Evolutionary conservation across 2,888 invertebrate species (phyloP).

Genomic region (Malthinus seriepunctatus): DNA sequence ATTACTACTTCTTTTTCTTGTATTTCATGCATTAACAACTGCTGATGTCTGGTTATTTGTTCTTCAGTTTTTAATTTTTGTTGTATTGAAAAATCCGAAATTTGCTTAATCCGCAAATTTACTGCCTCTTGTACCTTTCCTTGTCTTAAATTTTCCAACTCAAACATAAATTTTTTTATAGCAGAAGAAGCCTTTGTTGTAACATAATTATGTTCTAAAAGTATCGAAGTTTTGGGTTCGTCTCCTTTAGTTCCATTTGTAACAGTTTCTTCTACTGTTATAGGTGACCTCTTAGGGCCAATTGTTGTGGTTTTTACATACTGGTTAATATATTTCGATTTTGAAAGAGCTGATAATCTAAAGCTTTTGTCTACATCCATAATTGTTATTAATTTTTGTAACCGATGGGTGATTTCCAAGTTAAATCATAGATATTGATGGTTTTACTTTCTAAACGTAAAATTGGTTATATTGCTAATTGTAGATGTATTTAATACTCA

Average conservation of each 20-base stretch:
- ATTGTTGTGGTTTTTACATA: constrained; percentile 59
- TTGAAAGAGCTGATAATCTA: constrained; percentile 63
- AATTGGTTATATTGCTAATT: too few relatives aligned
- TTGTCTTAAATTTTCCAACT: constrained; percentile 42
- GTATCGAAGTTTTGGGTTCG: not conserved
- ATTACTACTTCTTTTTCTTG: constrained; percentile 57
- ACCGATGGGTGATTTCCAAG: too few relatives aligned
- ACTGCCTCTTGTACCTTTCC: constrained; percentile 47
- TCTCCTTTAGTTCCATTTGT: not conserved
- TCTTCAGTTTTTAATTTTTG: constrained; percentile 37
- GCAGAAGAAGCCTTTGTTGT: not conserved
- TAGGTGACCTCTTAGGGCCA: constrained; percentile 51
- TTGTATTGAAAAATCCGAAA: constrained; percentile 46
- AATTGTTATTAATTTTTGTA: not conserved
- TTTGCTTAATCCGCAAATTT: constrained; percentile 47
- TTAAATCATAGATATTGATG: too few relatives aligned
- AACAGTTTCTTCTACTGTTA: not conserved
- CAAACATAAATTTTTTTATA: constrained; percentile 35
- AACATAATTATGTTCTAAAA: not conserved
- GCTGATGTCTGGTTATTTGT: constrained; percentile 48
- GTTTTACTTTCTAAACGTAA: too few relatives aligned
- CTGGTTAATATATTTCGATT: constrained; percentile 60
- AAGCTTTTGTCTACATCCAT: constrained; percentile 49
- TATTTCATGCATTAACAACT: constrained; percentile 50
- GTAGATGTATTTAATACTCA: too few relatives aligned